phyloP scores from a whole-genome alignment of 2,113 vertebrate genomes.

The Gymnorhina tibicen region DNA sequence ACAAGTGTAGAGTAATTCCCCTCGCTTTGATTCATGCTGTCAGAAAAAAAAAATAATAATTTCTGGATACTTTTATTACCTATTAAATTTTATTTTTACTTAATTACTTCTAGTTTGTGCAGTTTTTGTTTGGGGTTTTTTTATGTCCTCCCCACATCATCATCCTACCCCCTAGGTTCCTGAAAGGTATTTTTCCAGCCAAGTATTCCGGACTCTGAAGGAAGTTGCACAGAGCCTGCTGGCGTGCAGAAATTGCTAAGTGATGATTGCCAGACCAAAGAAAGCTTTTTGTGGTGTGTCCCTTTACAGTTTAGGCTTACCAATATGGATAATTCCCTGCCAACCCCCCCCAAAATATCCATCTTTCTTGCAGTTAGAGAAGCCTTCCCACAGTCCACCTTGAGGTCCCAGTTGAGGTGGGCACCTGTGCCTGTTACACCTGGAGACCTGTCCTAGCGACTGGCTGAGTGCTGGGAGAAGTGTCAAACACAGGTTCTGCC shows the following conservation, averaged over 20 bases:
- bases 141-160: not conserved
- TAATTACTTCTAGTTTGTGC: not conserved
- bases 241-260: not conserved
- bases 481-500: not conserved
- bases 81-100: not conserved
- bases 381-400: not conserved
- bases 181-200: not conserved
- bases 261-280: not conserved
- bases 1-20: not conserved
- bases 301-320: not conserved
- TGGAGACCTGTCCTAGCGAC: not conserved
- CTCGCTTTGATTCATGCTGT: not conserved
- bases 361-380: not conserved
- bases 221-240: not conserved
- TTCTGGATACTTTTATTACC: not conserved
- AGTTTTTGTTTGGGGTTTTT: accelerated
- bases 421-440: not conserved
- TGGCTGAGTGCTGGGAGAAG: not conserved
- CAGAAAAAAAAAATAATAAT: not conserved
- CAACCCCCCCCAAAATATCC: not conserved
- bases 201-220: not conserved
- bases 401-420: accelerated
- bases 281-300: not conserved
- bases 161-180: not conserved
- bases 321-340: not conserved